Evolutionary conservation across 2,797 vertebrate species (phyloP).

Genomic region (Rhodeus uyekii): DNA sequence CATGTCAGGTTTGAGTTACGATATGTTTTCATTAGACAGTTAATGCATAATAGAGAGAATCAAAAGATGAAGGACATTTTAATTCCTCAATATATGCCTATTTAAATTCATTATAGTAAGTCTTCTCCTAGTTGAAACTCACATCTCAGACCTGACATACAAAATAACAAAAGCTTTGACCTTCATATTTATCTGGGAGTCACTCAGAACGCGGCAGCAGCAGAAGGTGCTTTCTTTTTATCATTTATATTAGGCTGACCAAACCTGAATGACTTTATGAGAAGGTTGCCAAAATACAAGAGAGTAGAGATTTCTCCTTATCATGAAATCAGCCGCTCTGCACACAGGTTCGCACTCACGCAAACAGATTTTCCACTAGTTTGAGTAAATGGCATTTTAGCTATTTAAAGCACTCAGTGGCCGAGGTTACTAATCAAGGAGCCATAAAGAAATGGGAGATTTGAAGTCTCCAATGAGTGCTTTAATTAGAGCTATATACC

Average conservation of each 20-base stretch:
- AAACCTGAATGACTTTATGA: slow-evolving; percentile 10
- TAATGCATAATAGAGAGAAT: too few relatives aligned
- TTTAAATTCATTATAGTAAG: not conserved
- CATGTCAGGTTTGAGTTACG: not conserved
- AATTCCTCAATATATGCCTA: not conserved
- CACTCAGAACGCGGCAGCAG: not conserved
- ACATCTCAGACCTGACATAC: not conserved
- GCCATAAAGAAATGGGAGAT: slow-evolving; percentile 30
- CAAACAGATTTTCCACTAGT: slow-evolving; percentile 1
- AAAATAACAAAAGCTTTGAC: not conserved
- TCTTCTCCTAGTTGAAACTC: not conserved
- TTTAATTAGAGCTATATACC: slow-evolving; percentile 30
- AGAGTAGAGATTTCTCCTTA: not conserved
- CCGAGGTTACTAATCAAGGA: slow-evolving; percentile 44
- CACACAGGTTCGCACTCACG: not conserved
- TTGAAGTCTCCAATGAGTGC: slow-evolving; percentile 29
- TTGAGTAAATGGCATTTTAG: slow-evolving; percentile 14
- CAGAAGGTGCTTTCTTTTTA: slow-evolving; percentile 20
- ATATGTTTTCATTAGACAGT: not conserved
- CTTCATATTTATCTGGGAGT: not conserved
- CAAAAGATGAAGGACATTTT: not conserved
- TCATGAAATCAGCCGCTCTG: not conserved
- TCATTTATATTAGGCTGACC: slow-evolving; percentile 5
- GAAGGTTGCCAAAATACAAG: not conserved
- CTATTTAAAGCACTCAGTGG: slow-evolving; percentile 37